Conservation (phyloP, 2,888 invertebrate genomes). For the Acleris cristana region DNA sequence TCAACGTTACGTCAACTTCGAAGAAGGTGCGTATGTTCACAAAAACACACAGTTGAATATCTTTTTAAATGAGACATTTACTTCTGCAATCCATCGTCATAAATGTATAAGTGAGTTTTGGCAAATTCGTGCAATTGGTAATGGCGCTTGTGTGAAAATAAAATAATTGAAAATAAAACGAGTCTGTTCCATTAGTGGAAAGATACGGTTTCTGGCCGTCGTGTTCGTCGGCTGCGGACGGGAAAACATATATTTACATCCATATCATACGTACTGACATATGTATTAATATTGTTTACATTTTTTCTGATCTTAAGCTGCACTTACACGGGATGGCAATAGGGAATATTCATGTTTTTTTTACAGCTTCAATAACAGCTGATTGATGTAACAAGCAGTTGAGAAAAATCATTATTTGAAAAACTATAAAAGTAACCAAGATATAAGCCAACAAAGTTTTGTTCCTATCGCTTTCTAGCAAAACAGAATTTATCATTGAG, state of each 20-base stretch:
- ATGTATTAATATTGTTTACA: background rate
- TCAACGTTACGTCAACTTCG: background rate
- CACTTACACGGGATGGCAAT: too few relatives aligned
- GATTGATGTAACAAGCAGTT: too few relatives aligned
- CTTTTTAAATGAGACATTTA: background rate
- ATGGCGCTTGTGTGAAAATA: conserved; percentile 7
- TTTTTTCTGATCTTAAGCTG: too few relatives aligned
- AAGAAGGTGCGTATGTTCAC: background rate
- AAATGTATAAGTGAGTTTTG: conserved; percentile 17
- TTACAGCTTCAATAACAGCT: too few relatives aligned
- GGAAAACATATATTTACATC: background rate
- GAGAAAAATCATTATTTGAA: too few relatives aligned
- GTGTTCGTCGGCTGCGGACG: background rate
- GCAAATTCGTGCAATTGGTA: conserved; percentile 8
- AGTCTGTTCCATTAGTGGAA: conserved; percentile 9
- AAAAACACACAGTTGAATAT: background rate
- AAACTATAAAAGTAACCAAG: too few relatives aligned
- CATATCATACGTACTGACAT: background rate
- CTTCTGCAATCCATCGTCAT: conserved; percentile 14
- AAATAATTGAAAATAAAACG: conserved; percentile 8
- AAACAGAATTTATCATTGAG: too few relatives aligned
- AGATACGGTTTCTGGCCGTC: conserved; percentile 6
- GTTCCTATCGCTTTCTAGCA: too few relatives aligned
- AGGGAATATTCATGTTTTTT: too few relatives aligned
- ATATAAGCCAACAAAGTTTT: too few relatives aligned